Evolutionary conservation across 2,797 vertebrate species (phyloP).

Genomic region (Danio kyathit): DNA sequence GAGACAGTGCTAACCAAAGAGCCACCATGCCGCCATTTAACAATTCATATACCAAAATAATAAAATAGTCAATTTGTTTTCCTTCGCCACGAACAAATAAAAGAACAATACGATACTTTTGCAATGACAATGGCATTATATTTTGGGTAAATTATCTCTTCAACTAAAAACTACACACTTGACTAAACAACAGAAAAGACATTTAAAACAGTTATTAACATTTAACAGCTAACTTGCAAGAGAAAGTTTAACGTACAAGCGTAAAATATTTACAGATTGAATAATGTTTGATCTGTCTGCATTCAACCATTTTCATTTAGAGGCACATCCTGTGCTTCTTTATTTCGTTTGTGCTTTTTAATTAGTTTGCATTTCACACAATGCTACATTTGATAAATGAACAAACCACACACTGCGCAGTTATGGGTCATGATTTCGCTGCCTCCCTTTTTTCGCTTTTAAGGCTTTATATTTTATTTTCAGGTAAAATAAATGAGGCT

Average conservation of each 20-base stretch:
- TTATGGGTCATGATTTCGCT: constrained; percentile 6
- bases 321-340: constrained; percentile 5
- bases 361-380: neutral
- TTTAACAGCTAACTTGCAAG: neutral
- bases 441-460: constrained; percentile 9
- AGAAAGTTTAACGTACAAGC: neutral
- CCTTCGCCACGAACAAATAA: too few relatives aligned
- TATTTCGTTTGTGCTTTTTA: neutral
- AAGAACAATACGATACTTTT: too few relatives aligned
- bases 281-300: neutral
- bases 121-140: too few relatives aligned
- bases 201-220: constrained; percentile 11
- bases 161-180: neutral
- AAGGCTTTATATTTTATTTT: constrained; percentile 9
- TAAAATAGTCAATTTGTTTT: too few relatives aligned
- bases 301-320: neutral
- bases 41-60: too few relatives aligned
- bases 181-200: neutral
- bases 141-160: neutral
- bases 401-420: constrained; percentile 7
- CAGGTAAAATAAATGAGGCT: constrained; percentile 20
- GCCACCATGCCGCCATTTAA: too few relatives aligned
- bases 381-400: constrained; percentile 32
- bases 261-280: constrained; percentile 1
- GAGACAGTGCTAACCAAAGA: too few relatives aligned